These are phyloP conservation scores for Seira ritae DNA, from an alignment of 2,888 invertebrate genomes.

Conservation along the genomic window DNA sequence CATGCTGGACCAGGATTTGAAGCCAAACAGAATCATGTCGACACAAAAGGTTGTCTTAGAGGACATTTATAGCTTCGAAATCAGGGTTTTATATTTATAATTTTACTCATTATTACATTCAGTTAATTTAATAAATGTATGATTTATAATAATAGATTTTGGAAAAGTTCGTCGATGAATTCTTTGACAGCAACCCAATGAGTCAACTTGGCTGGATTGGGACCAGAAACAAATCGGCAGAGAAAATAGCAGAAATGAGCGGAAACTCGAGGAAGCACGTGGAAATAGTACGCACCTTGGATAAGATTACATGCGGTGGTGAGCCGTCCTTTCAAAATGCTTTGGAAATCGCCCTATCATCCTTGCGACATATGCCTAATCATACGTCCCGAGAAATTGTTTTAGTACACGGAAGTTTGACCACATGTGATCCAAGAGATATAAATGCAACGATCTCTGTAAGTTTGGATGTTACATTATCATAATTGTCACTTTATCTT, in stretches of 20 bases:
- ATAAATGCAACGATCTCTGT: conserved; percentile 89
- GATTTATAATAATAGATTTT: conserved; percentile 81
- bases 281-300: conserved; percentile 77
- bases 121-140: not conserved
- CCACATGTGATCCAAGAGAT: conserved; percentile 97
- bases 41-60: conserved; percentile 84
- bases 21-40: conserved; percentile 92
- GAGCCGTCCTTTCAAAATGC: conserved; percentile 98
- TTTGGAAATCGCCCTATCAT: conserved; percentile 89
- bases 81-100: conserved; percentile 24
- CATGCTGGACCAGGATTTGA: conserved; percentile 96
- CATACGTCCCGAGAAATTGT: conserved; percentile 97
- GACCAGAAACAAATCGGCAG: conserved; percentile 95
- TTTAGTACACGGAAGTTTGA: conserved; percentile 93
- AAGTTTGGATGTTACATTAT: conserved; percentile 53
- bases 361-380: conserved; percentile 90
- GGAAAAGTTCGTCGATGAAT: conserved; percentile 96
- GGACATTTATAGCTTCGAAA: not conserved
- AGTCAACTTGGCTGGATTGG: conserved; percentile 96
- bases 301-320: conserved; percentile 83
- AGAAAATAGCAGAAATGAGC: conserved; percentile 92
- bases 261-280: conserved; percentile 90
- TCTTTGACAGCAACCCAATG: conserved; percentile 98
- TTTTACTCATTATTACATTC: not conserved
- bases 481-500: not conserved